These are phyloP conservation scores for Phania funesta DNA, from an alignment of 2,888 invertebrate genomes.

Conservation along the genomic window DNA sequence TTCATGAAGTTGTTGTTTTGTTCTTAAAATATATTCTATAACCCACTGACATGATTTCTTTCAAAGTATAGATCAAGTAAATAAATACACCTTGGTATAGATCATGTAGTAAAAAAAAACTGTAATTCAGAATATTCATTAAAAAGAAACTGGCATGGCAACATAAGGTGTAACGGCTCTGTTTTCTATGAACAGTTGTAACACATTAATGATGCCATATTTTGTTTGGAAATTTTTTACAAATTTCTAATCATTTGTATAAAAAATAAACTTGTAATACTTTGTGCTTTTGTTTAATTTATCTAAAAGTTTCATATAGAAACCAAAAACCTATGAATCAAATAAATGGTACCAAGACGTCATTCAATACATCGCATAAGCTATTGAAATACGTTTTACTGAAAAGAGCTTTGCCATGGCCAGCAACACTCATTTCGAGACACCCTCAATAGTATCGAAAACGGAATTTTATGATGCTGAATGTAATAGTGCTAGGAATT, in stretches of 20 bases:
- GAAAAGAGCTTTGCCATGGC: slow-evolving; percentile 15
- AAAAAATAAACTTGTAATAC: not conserved
- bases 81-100: too few relatives aligned
- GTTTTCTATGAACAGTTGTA: slow-evolving; percentile 13
- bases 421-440: slow-evolving; percentile 71
- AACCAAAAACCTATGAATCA: not conserved
- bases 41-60: too few relatives aligned
- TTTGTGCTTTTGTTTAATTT: not conserved
- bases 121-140: too few relatives aligned
- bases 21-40: too few relatives aligned
- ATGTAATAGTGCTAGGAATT: slow-evolving; percentile 70
- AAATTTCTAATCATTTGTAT: slow-evolving; percentile 17
- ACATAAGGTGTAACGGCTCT: not conserved
- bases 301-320: not conserved
- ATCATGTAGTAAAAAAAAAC: too few relatives aligned
- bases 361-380: not conserved
- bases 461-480: slow-evolving; percentile 77
- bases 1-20: too few relatives aligned
- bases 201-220: not conserved
- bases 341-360: not conserved
- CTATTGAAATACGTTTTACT: not conserved
- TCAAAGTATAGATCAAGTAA: too few relatives aligned
- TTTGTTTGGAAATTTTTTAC: not conserved
- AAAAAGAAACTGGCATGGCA: too few relatives aligned
- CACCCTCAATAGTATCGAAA: slow-evolving; percentile 68